A percentile compares a stretch with the other conserved stretches of the same genome.
Evolutionary conservation across 2,797 vertebrate genomes (phyloP).

Genomic region (Momotus momota): DNA sequence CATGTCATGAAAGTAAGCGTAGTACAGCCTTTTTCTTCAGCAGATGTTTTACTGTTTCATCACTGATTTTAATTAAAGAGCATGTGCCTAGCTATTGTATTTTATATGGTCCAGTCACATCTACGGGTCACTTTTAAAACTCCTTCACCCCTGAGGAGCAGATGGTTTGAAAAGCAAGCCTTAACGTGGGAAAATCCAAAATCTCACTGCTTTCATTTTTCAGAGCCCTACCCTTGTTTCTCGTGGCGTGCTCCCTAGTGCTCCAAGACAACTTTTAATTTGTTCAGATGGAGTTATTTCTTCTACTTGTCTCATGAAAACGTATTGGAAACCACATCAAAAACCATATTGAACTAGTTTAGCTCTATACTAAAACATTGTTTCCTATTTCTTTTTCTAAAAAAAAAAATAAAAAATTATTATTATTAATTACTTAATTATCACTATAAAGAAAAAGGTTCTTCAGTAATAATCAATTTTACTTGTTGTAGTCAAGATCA

Average conservation of each 20-base stretch:
- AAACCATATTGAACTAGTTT: background rate
- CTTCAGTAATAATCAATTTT: background rate
- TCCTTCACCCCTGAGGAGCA: background rate
- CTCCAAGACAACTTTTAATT: background rate
- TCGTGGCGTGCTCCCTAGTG: background rate
- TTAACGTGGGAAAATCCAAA: background rate
- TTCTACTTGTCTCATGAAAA: background rate
- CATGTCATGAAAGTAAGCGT: background rate
- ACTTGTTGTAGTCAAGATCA: background rate
- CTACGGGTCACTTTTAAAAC: background rate
- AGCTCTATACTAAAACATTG: background rate
- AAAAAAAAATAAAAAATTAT: too few species aligned
- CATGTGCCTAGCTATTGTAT: background rate
- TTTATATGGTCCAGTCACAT: background rate
- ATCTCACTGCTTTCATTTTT: background rate
- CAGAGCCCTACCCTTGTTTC: background rate
- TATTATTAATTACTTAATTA: too few species aligned
- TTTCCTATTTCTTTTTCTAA: background rate
- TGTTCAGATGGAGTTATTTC: background rate
- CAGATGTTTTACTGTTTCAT: slow-evolving; percentile 22
- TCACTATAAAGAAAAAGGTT: background rate
- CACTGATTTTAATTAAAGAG: slow-evolving; percentile 8
- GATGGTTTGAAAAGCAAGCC: slow-evolving; percentile 42
- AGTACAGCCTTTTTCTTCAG: background rate
- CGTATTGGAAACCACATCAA: accelerated